Conservation (phyloP, 1,140 invertebrate species). For the Hestina assimilis region DNA sequence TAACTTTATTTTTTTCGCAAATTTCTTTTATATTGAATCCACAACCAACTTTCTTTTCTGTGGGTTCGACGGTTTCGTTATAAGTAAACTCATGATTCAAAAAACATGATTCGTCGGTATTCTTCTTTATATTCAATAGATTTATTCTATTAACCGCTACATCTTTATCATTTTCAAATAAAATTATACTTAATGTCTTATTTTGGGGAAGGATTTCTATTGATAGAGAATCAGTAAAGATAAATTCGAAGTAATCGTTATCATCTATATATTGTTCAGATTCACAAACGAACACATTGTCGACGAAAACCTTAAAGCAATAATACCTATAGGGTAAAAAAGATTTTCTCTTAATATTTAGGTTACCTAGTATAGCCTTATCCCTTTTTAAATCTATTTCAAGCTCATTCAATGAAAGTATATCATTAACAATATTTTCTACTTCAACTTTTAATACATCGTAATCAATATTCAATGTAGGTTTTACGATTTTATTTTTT, state of each 20-base stretch:
- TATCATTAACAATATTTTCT: constrained; percentile 42
- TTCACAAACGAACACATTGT: constrained; percentile 62
- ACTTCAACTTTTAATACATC: constrained; percentile 47
- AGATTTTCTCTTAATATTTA: constrained; percentile 22
- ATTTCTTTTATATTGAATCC: constrained; percentile 61
- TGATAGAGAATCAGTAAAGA: constrained; percentile 54
- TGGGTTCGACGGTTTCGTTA: constrained; percentile 39
- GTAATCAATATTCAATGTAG: constrained; percentile 56
- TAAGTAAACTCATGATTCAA: constrained; percentile 33
- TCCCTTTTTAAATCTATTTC: constrained; percentile 42
- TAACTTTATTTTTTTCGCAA: constrained; percentile 45
- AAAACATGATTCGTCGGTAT: constrained; percentile 27
- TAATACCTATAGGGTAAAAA: constrained; percentile 26
- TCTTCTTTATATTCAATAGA: constrained; percentile 43
- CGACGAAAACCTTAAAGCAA: constrained; percentile 55
- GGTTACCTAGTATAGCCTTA: constrained; percentile 29
- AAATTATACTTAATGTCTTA: constrained; percentile 36
- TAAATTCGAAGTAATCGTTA: constrained; percentile 25
- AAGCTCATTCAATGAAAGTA: constrained; percentile 38
- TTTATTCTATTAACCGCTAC: constrained; percentile 38
- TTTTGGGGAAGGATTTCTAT: constrained; percentile 62
- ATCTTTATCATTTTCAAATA: constrained; percentile 51
- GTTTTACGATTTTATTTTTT: constrained; percentile 41
- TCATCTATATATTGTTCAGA: constrained; percentile 43
- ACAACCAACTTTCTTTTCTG: constrained; percentile 44